phyloP scores from a whole-genome alignment of 2,113 vertebrate genomes.

The Salminus brasiliensis region DNA sequence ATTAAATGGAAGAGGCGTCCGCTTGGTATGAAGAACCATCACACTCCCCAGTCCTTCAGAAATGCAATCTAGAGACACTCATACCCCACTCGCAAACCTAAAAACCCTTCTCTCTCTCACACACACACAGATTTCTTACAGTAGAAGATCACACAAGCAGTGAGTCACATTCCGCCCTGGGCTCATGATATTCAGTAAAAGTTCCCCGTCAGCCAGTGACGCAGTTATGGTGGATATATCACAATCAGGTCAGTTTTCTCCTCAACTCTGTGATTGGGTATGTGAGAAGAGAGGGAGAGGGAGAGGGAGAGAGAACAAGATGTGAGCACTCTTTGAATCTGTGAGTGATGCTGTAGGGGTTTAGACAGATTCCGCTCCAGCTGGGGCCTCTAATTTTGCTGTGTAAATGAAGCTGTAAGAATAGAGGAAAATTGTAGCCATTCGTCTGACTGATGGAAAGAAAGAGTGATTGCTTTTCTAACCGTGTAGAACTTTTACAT shows the following conservation, averaged over 20 bases:
- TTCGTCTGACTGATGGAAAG: neutral
- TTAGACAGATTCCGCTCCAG: neutral
- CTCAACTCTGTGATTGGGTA: neutral
- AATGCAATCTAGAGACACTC: neutral
- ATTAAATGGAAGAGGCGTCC: neutral
- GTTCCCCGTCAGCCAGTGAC: neutral
- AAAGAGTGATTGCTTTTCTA: slow-evolving; percentile 8
- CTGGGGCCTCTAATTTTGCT: neutral
- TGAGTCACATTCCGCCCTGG: slow-evolving; percentile 16
- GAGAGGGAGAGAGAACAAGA: neutral
- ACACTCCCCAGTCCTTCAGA: neutral
- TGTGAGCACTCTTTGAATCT: neutral
- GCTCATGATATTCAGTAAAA: neutral
- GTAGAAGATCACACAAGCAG: slow-evolving; percentile 6
- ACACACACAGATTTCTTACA: slow-evolving; percentile 10
- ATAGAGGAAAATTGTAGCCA: neutral
- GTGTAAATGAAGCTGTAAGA: neutral
- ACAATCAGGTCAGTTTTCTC: neutral
- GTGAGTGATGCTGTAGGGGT: neutral
- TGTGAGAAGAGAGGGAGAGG: neutral
- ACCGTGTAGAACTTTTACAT: slow-evolving; percentile 1
- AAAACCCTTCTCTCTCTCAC: neutral
- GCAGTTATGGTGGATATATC: neutral
- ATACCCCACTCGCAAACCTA: neutral
- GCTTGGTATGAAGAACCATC: neutral